These are phyloP conservation scores for Leptinotarsa defecta DNA, from an alignment of 1,140 invertebrate genomes.

Conservation along the genomic window DNA sequence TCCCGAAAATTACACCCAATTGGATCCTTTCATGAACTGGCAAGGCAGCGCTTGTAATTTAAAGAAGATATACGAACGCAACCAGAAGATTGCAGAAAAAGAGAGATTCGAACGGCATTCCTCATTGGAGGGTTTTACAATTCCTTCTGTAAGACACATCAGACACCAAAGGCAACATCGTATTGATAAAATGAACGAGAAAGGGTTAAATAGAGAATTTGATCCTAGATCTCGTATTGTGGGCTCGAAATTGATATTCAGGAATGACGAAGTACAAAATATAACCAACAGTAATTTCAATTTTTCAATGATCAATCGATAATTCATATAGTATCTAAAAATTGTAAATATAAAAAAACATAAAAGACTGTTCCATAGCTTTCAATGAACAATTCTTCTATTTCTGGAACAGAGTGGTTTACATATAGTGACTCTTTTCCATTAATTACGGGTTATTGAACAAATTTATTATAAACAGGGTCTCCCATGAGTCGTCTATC, in stretches of 20 bases:
- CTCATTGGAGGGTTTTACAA: conserved; percentile 29
- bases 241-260: neutral
- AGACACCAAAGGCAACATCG: conserved; percentile 47
- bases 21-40: conserved; percentile 21
- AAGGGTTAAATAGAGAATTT: neutral
- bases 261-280: conserved; percentile 18
- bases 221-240: conserved; percentile 19
- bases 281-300: conserved; percentile 17
- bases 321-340: neutral
- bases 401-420: too few relatives aligned
- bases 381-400: too few relatives aligned
- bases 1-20: conserved; percentile 39
- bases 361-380: too few relatives aligned
- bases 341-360: neutral
- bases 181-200: conserved; percentile 27
- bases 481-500: too few relatives aligned
- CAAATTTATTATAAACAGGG: too few relatives aligned
- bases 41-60: conserved; percentile 46
- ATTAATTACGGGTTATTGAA: too few relatives aligned
- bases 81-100: conserved; percentile 35
- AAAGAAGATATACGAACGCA: conserved; percentile 44
- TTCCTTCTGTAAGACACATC: conserved; percentile 38
- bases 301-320: conserved; percentile 20
- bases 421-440: too few relatives aligned
- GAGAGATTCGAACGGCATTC: conserved; percentile 43